phyloP scores from a whole-genome alignment of 2,888 invertebrate genomes.

The Osmoderma eremita region DNA sequence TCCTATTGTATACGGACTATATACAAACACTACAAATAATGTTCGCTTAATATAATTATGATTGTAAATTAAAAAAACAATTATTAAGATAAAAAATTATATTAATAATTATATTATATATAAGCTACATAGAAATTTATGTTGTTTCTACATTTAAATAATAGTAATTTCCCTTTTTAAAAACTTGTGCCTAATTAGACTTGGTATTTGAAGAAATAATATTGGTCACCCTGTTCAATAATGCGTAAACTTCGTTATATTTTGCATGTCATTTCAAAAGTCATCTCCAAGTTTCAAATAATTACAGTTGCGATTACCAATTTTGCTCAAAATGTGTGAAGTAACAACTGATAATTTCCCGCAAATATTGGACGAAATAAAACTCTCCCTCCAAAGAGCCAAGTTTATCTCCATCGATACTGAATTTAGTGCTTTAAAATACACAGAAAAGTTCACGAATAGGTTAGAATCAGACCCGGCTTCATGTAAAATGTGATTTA shows the following conservation, averaged over 20 bases:
- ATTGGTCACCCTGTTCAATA: too few relatives aligned
- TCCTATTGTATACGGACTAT: conserved; percentile 9
- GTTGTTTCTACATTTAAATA: too few relatives aligned
- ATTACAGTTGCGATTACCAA: background rate
- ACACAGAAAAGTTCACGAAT: conserved; percentile 54
- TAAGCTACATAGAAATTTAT: too few relatives aligned
- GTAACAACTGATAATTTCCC: conserved; percentile 72
- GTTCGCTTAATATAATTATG: too few relatives aligned
- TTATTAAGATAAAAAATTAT: too few relatives aligned
- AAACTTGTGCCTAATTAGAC: too few relatives aligned
- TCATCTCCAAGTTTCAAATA: background rate
- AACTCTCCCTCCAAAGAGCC: conserved; percentile 67
- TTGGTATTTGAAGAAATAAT: too few relatives aligned
- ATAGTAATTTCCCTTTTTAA: too few relatives aligned
- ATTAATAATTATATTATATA: too few relatives aligned
- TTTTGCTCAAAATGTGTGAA: conserved; percentile 66
- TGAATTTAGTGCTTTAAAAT: conserved; percentile 74
- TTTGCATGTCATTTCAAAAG: too few relatives aligned
- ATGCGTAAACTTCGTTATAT: too few relatives aligned
- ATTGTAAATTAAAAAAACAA: too few relatives aligned
- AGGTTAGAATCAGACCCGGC: conserved; percentile 25
- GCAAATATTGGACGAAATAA: conserved; percentile 67
- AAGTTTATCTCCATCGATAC: conserved; percentile 76
- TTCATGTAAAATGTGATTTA: conserved; percentile 26
- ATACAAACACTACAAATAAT: conserved; percentile 3